phyloP scores from a whole-genome alignment of 1,140 invertebrate genomes.

The Meloidogyne chitwoodi region DNA sequence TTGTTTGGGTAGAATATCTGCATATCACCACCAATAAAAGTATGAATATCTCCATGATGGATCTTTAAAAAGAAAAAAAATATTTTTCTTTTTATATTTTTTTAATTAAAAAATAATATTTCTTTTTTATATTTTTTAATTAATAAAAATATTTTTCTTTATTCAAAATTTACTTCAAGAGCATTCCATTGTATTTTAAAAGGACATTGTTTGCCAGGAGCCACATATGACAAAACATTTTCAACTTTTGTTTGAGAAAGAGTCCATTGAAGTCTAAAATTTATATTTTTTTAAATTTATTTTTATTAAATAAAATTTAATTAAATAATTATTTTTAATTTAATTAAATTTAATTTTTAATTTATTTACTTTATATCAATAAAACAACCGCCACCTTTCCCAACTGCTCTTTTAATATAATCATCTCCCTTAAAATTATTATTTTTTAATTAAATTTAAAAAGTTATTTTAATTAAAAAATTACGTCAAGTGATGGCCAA shows the following conservation, averaged over 20 bases:
- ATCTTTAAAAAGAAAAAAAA: conserved; percentile 39
- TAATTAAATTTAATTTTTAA: too few species aligned
- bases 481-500: conserved; percentile 37
- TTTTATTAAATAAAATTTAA: conserved; percentile 7
- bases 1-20: conserved; percentile 12
- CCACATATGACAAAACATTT: conserved; percentile 25
- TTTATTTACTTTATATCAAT: conserved; percentile 20
- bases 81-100: too few species aligned
- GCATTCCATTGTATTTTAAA: background rate
- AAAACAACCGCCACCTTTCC: conserved; percentile 32
- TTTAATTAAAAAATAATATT: too few species aligned
- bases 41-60: conserved; percentile 53
- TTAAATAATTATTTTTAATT: background rate
- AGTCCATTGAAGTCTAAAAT: conserved; percentile 13
- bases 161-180: background rate
- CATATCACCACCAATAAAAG: conserved; percentile 54
- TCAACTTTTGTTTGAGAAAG: conserved; percentile 33
- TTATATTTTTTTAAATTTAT: background rate
- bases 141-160: conserved; percentile 3
- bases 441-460: background rate
- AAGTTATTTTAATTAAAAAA: too few species aligned
- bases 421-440: conserved; percentile 31
- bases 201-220: conserved; percentile 12
- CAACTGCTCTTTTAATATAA: conserved; percentile 32
- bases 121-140: conserved; percentile 36